Evolutionary conservation across 2,888 invertebrate genomes (phyloP).

Genomic region (Empis livida): DNA sequence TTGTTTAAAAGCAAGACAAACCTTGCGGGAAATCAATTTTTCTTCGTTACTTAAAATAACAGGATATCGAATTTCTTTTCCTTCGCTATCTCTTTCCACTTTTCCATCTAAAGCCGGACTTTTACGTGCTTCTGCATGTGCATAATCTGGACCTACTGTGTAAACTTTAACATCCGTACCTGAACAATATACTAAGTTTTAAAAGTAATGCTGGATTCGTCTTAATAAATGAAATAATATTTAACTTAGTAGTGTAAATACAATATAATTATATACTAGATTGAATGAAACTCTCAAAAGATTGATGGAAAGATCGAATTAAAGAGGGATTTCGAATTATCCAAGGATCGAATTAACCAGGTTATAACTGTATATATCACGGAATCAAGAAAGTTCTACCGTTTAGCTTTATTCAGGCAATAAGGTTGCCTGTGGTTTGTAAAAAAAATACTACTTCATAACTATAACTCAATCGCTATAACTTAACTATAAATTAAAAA

Average conservation of each 20-base stretch:
- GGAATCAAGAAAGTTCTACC: too few species aligned
- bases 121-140: slow-evolving; percentile 97
- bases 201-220: slow-evolving; percentile 36
- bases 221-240: slow-evolving; percentile 4
- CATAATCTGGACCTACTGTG: slow-evolving; percentile 98
- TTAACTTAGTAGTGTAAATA: not conserved
- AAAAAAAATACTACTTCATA: too few species aligned
- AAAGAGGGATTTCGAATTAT: too few species aligned
- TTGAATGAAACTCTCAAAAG: too few species aligned
- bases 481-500: too few species aligned
- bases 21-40: slow-evolving; percentile 94
- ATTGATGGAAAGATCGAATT: too few species aligned
- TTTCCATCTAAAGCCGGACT: slow-evolving; percentile 97
- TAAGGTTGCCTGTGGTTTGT: too few species aligned
- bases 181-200: slow-evolving; percentile 38
- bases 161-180: slow-evolving; percentile 75
- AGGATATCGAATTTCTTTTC: slow-evolving; percentile 96
- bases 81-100: slow-evolving; percentile 95
- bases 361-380: too few species aligned
- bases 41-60: slow-evolving; percentile 95
- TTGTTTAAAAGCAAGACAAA: slow-evolving; percentile 92
- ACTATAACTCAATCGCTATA: too few species aligned
- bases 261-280: too few species aligned
- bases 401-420: too few species aligned
- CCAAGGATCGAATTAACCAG: too few species aligned